Conservation (phyloP, 2,888 invertebrate genomes). For the Diachrysia chrysitis region DNA sequence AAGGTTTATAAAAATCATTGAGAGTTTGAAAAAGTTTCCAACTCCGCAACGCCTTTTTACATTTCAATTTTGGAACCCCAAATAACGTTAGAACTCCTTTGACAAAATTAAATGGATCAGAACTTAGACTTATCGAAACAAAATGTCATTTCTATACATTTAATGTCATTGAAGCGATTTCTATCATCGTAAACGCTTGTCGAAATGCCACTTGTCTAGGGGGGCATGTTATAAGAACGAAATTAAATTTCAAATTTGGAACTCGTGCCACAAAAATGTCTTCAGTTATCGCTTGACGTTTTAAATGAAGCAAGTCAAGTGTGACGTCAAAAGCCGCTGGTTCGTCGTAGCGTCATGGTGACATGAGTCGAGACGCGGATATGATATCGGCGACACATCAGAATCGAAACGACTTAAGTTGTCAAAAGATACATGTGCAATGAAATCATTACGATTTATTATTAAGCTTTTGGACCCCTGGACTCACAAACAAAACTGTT, state of each 20-base stretch:
- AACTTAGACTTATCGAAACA: too few relatives aligned
- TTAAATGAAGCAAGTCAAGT: conserved; percentile 59
- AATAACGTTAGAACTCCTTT: not conserved
- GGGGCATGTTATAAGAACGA: not conserved
- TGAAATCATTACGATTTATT: not conserved
- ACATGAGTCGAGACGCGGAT: conserved; percentile 55
- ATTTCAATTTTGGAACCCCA: not conserved
- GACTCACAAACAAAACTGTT: not conserved
- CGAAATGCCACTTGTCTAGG: too few relatives aligned
- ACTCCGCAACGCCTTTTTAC: too few relatives aligned
- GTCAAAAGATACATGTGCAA: conserved; percentile 9
- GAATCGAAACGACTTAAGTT: conserved; percentile 31
- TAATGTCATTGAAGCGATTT: too few relatives aligned
- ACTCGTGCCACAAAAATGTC: conserved; percentile 19
- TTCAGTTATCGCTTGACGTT: conserved; percentile 50
- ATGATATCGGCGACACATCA: conserved; percentile 53
- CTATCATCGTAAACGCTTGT: too few relatives aligned
- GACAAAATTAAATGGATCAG: not conserved
- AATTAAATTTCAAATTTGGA: conserved; percentile 12
- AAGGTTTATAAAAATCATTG: too few relatives aligned
- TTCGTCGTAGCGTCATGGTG: conserved; percentile 26
- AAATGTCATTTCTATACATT: too few relatives aligned
- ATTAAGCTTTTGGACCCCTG: not conserved
- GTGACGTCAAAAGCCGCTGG: conserved; percentile 36
- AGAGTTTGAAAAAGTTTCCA: too few relatives aligned